phyloP scores from a whole-genome alignment of 2,888 invertebrate species.

The Mylabris sibirica region DNA sequence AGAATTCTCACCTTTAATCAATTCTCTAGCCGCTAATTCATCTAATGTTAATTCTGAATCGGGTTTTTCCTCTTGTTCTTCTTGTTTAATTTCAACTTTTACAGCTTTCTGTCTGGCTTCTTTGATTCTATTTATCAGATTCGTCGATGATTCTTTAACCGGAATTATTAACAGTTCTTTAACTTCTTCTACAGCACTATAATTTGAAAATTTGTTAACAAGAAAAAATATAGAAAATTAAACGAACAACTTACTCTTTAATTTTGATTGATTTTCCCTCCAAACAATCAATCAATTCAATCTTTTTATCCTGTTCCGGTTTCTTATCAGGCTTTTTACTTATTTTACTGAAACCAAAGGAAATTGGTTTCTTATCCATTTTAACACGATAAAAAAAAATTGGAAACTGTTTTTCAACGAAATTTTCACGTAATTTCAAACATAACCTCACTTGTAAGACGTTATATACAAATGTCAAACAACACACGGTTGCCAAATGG shows the following conservation, averaged over 20 bases:
- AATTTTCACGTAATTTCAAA: background rate
- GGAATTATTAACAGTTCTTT: constrained; percentile 71
- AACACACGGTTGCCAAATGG: background rate
- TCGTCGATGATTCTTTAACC: constrained; percentile 63
- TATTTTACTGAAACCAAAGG: constrained; percentile 80
- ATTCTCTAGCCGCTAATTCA: constrained; percentile 76
- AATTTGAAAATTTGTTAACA: constrained; percentile 40
- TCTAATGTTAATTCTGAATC: constrained; percentile 66
- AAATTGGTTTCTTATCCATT: constrained; percentile 74
- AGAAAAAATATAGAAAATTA: constrained; percentile 28
- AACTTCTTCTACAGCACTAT: constrained; percentile 65
- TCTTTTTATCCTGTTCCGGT: constrained; percentile 63
- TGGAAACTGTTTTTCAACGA: background rate
- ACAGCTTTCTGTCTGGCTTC: constrained; percentile 59
- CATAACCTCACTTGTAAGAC: background rate
- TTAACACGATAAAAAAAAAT: background rate
- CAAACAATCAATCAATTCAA: constrained; percentile 79
- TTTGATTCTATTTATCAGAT: constrained; percentile 65
- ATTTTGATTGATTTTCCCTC: constrained; percentile 81
- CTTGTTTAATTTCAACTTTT: constrained; percentile 36
- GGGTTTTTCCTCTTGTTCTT: constrained; percentile 50
- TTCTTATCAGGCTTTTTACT: constrained; percentile 63
- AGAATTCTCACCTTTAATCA: constrained; percentile 62
- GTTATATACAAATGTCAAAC: background rate
- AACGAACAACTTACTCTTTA: constrained; percentile 69